These are phyloP conservation scores for Phragmatobia fuliginosa DNA, from an alignment of 2,888 invertebrate genomes.

Conservation along the genomic window DNA sequence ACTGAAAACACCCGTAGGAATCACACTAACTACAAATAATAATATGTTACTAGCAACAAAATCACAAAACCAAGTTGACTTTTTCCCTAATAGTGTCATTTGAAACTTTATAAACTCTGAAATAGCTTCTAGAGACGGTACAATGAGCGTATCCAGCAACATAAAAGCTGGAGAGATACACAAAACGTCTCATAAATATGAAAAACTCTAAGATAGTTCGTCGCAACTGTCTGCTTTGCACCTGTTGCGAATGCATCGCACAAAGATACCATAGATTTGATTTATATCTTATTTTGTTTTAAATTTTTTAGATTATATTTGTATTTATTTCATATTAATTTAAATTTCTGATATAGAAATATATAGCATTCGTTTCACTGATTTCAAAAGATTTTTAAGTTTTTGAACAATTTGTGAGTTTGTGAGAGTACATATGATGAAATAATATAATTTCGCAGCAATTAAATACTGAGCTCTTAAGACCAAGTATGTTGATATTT, in stretches of 20 bases:
- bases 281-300: neutral
- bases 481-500: neutral
- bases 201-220: conserved; percentile 64
- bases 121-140: neutral
- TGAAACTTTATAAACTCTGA: conserved; percentile 2
- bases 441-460: neutral
- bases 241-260: conserved; percentile 61
- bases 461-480: neutral
- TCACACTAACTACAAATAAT: neutral
- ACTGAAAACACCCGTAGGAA: neutral
- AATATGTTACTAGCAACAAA: neutral
- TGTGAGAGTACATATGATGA: neutral
- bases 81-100: neutral
- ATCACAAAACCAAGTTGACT: neutral
- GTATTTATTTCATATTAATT: no score
- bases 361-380: neutral
- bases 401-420: neutral
- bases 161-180: neutral
- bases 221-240: conserved; percentile 55
- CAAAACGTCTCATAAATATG: conserved; percentile 68
- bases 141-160: neutral
- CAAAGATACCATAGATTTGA: conserved; percentile 1
- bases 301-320: no score
- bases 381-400: neutral
- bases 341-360: no score